Percentiles rank a stretch among this genome's conserved stretches.
Conservation (phyloP, 2,888 invertebrate species). For the Rhagophthalmus giganteus region DNA sequence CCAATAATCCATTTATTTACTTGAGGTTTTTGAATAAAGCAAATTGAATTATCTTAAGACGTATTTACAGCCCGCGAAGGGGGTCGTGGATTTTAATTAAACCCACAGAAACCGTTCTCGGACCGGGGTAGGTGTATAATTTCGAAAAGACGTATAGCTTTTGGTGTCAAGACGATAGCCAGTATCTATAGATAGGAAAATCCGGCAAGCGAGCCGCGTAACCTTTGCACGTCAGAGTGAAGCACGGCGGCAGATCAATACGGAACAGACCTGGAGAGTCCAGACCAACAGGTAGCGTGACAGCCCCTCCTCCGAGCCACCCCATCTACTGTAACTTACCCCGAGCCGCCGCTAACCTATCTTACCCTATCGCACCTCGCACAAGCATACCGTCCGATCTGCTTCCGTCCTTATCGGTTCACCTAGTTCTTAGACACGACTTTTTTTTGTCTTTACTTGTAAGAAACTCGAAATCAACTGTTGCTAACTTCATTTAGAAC, state of each 20-base stretch:
- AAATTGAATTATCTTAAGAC: too few relatives aligned
- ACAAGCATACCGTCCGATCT: conserved; percentile 22
- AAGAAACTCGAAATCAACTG: conserved; percentile 28
- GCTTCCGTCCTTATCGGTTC: conserved; percentile 27
- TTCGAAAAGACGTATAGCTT: conserved; percentile 9
- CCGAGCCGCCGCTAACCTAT: conserved; percentile 22
- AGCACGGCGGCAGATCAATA: conserved; percentile 42
- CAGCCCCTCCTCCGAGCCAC: conserved; percentile 34
- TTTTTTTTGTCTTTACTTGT: conserved; percentile 14
- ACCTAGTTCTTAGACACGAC: conserved; percentile 17
- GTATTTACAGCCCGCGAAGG: too few relatives aligned
- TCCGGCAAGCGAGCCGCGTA: conserved; percentile 39
- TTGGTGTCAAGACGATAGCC: conserved; percentile 15
- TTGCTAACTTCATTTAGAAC: conserved; percentile 25
- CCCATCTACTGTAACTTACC: conserved; percentile 26
- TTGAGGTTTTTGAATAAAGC: too few relatives aligned
- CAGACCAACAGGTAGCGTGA: conserved; percentile 49
- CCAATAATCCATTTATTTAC: neutral
- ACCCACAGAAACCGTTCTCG: too few relatives aligned
- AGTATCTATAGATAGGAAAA: conserved; percentile 32
- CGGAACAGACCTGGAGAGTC: conserved; percentile 44
- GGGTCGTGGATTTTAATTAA: neutral
- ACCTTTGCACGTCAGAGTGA: conserved; percentile 42
- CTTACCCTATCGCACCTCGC: conserved; percentile 20
- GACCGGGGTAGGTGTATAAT: neutral